Percentiles rank a stretch among this genome's conserved stretches.
Conservation (phyloP, 2,113 vertebrate genomes). For the Psilopsiagon aurifrons region DNA sequence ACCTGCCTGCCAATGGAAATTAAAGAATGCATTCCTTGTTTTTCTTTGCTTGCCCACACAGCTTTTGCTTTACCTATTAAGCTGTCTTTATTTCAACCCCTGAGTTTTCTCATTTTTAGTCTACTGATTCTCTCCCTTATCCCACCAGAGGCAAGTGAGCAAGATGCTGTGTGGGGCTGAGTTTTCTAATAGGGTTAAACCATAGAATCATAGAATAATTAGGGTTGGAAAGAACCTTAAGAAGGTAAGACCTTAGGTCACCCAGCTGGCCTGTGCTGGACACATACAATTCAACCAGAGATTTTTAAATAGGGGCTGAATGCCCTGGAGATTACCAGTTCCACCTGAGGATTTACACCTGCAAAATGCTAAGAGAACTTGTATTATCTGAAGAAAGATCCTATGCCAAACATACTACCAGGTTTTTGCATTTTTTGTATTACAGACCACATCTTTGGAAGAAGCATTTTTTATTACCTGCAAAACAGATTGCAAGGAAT, state of each 20-base stretch:
- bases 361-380: neutral
- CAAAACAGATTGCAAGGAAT: neutral
- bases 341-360: neutral
- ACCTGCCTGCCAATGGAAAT: fast-evolving
- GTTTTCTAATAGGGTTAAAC: neutral
- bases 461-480: neutral
- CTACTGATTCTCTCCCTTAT: neutral
- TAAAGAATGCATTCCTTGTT: neutral
- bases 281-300: neutral
- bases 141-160: fast-evolving
- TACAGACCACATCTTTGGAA: neutral
- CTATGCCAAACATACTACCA: neutral
- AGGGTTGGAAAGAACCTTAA: neutral
- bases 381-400: neutral
- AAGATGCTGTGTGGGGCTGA: neutral
- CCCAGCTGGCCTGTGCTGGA: neutral
- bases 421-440: neutral
- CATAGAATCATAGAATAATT: neutral
- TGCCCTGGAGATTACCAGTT: neutral
- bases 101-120: neutral
- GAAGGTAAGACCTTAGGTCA: neutral
- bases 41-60: neutral
- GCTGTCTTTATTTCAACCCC: neutral
- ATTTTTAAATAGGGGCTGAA: neutral
- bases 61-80: neutral